Evolutionary conservation across 2,113 vertebrate species (phyloP).

Genomic region (Nycticorax nycticorax): DNA sequence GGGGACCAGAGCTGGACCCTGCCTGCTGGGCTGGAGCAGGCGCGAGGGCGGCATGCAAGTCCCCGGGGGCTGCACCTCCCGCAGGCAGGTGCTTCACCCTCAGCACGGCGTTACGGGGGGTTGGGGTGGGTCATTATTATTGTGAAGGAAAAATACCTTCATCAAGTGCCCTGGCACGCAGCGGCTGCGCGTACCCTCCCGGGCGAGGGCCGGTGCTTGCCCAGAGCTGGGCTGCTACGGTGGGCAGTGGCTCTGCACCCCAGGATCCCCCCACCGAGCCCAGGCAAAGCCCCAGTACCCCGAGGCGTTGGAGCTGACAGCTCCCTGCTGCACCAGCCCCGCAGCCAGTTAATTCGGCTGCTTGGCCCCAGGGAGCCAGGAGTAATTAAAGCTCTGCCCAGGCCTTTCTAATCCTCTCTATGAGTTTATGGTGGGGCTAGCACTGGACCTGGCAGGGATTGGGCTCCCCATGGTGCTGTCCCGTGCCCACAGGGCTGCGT

Average conservation of each 20-base stretch:
- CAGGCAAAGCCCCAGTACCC: background rate
- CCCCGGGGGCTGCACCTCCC: background rate
- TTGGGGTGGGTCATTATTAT: background rate
- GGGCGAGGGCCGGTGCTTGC: rapidly evolving
- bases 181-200: background rate
- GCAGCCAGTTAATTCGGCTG: background rate
- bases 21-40: background rate
- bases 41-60: rapidly evolving
- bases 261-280: background rate
- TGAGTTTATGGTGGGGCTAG: background rate
- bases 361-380: background rate
- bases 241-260: background rate
- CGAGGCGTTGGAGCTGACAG: rapidly evolving
- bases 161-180: rapidly evolving
- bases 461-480: rapidly evolving
- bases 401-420: background rate
- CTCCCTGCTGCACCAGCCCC: background rate
- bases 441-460: background rate
- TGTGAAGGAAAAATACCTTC: background rate
- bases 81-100: background rate
- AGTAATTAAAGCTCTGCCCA: background rate
- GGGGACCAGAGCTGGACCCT: background rate
- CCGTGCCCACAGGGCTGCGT: rapidly evolving
- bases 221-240: background rate
- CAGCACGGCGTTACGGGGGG: rapidly evolving